Evolutionary conservation across 2,797 vertebrate genomes (phyloP), one percentile per base, ranked within the genome.

Genomic region (Phoeniculus purpureus): DNA sequence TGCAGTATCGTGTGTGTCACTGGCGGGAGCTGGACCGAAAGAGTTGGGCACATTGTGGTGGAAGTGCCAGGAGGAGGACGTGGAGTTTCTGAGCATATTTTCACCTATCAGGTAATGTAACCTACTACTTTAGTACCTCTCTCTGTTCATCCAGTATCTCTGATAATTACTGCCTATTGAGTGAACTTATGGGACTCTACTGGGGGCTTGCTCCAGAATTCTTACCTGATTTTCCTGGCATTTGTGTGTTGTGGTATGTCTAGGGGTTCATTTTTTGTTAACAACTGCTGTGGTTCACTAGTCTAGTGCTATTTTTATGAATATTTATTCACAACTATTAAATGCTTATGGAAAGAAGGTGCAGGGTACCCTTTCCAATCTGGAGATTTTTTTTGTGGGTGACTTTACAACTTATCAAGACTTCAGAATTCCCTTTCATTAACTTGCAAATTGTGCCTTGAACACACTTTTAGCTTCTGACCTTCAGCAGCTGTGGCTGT

Each of bases 1-100:
- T 94, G 62, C 97, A 99, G 99, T 94, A 99, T 99, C 2, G 98
- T 99, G 60, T 99, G 99, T 19, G 61, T 96, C 96, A 98, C 99
- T 0, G 97, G 96, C 5, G 95, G 96, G 81, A 99, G 98, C 31
- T 65, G 96, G 64, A 96, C 97, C 6, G 98, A 98, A 96, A 98
- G 95, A 92, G 78, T 87, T 7, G 99, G 98, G 14, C 94, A 97
- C 1, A 96, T 98, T 12, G 98, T 97, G 4, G 99, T 99, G 66
- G 97, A 98, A 92, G 99, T 99, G 58, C 98, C 96, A 8, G 98
- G 98, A 92, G 98, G 99, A 96, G 98, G 98, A 81, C 97, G 95
- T 5, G 98, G 99, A 19, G 51, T 97, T 81, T 99, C 99, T 47
- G 97, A 79, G 34, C 98, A 98, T 55, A 87, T 87, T 32, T 99